A percentile compares a stretch with the other conserved stretches of the same genome.
These are phyloP conservation scores for Aleiodes sp. DNA, from an alignment of 1,140 invertebrate genomes.

Conservation along the genomic window DNA sequence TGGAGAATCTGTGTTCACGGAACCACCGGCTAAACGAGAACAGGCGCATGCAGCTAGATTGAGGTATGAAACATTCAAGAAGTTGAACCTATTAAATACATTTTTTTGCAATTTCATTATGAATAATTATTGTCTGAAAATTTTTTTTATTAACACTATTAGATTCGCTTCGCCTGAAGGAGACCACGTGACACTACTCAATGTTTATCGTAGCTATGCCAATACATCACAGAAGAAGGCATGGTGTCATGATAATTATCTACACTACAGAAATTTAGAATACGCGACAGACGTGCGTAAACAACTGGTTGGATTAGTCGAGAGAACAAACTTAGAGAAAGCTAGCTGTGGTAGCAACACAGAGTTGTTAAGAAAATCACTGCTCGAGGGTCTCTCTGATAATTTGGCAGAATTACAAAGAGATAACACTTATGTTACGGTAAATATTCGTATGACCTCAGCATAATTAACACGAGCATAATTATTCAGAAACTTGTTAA, in stretches of 20 bases:
- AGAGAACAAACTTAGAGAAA: slow-evolving; percentile 72
- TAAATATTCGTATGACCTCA: slow-evolving; percentile 61
- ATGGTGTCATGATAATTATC: slow-evolving; percentile 92
- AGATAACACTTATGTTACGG: slow-evolving; percentile 79
- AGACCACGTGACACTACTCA: slow-evolving; percentile 92
- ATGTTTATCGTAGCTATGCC: slow-evolving; percentile 85
- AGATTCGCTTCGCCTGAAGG: slow-evolving; percentile 90
- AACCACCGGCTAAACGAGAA: slow-evolving; percentile 61
- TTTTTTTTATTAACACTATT: slow-evolving; percentile 62
- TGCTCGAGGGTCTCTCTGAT: slow-evolving; percentile 85
- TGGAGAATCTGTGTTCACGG: slow-evolving; percentile 72
- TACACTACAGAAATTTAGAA: slow-evolving; percentile 86
- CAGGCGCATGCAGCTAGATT: slow-evolving; percentile 53
- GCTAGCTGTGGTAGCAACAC: slow-evolving; percentile 80
- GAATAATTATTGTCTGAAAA: background rate
- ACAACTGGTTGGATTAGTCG: slow-evolving; percentile 84
- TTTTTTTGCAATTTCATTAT: background rate
- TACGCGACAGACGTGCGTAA: slow-evolving; percentile 84
- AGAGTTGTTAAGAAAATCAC: slow-evolving; percentile 79
- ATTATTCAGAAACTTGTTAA: slow-evolving; percentile 17
- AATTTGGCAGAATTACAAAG: slow-evolving; percentile 88
- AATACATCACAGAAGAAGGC: slow-evolving; percentile 79
- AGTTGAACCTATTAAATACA: background rate
- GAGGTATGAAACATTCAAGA: slow-evolving; percentile 45
- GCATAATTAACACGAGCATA: background rate